Evolutionary conservation across 2,113 vertebrate genomes (phyloP).

Genomic region (Ailurus styani): DNA sequence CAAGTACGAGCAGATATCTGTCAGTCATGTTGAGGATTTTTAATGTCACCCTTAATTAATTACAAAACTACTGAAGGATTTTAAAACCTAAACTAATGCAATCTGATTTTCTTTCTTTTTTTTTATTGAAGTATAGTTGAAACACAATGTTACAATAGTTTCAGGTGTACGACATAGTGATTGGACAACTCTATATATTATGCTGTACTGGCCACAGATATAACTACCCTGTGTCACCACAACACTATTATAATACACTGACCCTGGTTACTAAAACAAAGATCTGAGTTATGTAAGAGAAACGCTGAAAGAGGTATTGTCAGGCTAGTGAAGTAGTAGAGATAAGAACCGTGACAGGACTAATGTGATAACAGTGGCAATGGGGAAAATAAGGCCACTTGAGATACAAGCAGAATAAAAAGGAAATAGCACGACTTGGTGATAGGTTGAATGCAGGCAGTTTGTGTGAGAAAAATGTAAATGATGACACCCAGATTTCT

Average conservation of each 20-base stretch:
- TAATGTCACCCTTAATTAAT: background rate
- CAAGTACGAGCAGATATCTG: background rate
- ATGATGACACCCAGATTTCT: background rate
- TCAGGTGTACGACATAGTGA: background rate
- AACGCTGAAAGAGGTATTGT: background rate
- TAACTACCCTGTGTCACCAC: background rate
- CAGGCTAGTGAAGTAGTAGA: background rate
- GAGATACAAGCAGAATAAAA: background rate
- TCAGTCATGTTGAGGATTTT: background rate
- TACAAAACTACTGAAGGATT: background rate
- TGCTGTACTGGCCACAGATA: background rate
- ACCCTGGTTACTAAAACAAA: background rate
- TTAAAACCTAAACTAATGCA: background rate
- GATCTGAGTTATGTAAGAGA: background rate
- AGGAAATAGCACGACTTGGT: background rate
- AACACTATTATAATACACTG: background rate
- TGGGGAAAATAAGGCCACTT: rapidly evolving
- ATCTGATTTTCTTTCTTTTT: background rate
- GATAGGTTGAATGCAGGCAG: background rate
- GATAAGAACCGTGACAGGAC: background rate
- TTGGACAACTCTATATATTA: background rate
- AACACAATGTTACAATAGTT: background rate
- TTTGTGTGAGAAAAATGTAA: background rate
- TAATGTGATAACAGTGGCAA: background rate
- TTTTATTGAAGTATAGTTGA: background rate